Evolutionary conservation across 2,113 vertebrate genomes (phyloP), one percentile per base, ranked within the genome.

Genomic region (Carollia perspicillata): DNA sequence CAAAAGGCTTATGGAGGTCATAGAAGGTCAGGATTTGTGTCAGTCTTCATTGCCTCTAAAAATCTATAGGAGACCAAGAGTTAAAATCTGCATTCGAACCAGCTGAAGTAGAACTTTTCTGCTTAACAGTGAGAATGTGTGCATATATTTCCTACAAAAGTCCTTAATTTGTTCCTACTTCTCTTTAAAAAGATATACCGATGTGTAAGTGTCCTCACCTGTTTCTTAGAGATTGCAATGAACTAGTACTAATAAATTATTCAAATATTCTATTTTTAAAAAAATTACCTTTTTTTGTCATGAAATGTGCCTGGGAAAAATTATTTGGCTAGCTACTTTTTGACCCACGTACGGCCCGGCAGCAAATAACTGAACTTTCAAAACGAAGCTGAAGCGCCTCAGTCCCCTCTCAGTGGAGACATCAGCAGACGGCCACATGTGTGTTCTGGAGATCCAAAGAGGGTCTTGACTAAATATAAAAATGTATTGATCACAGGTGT

Each of bases 281-380:
- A 90, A 95, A 84, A 80, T 89, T 83, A 44, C 53, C 53, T 55
- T 53, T 93, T 89, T 79, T 95, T 49, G n/a, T 18, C 23, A 40
- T 14, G 72, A 40, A 17, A 16, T 42, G 35, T 3, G 91, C 17
- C 8, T 75, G 16, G 9, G 37, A 84, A 81, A 18, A 93, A 68
- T 63, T 74, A 42, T 35, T 81, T 84, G 55, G 2, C 8, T 60
- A 16, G 20, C 8, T 35, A 8, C 2, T 2, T 86, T 44, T 84
- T 40, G 37, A 42, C 40, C n/a, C 87, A 65, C 28, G 53, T n/a
- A 65, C 66, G 58, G 8, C 18, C 22, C 16, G 77, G 66, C 2
- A 81, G 60, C 2, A 83, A 88, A 84, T 6, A 60, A 35, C 7
- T 65, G 60, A 84, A 89, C 4, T 81, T 89, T 81, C 16, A 78